phyloP scores from a whole-genome alignment of 2,797 vertebrate species.

The Oryzias dopingdopingensis region DNA sequence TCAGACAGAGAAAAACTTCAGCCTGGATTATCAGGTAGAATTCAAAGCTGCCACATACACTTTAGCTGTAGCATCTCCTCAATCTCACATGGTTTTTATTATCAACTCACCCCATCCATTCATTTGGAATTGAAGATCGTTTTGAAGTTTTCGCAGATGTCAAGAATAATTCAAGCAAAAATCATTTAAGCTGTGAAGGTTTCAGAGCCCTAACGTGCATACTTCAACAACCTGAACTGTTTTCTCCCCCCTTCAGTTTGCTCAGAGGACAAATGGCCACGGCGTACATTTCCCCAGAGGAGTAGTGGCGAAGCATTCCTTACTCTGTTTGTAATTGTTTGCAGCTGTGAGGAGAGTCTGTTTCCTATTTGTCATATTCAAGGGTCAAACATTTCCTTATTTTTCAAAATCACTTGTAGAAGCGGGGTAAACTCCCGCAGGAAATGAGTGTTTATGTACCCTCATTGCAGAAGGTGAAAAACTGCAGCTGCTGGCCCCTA shows the following conservation, averaged over 20 bases:
- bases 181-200: slow-evolving; percentile 17
- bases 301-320: slow-evolving; percentile 65
- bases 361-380: slow-evolving; percentile 75
- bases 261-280: slow-evolving; percentile 64
- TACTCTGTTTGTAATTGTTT: slow-evolving; percentile 73
- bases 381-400: slow-evolving; percentile 63
- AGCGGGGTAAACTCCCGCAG: slow-evolving; percentile 36
- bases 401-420: slow-evolving; percentile 56
- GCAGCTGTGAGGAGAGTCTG: slow-evolving; percentile 63
- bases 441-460: slow-evolving; percentile 30
- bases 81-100: background rate
- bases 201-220: slow-evolving; percentile 25
- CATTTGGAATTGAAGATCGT: background rate
- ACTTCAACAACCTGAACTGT: slow-evolving; percentile 39
- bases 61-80: background rate
- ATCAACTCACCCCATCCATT: background rate
- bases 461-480: slow-evolving; percentile 45
- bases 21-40: too few relatives aligned
- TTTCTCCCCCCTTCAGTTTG: slow-evolving; percentile 55
- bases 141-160: slow-evolving; percentile 42
- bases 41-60: background rate
- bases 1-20: background rate
- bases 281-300: slow-evolving; percentile 64
- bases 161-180: slow-evolving; percentile 10
- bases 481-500: slow-evolving; percentile 35